Evolutionary conservation across 2,797 vertebrate species (phyloP), one percentile per base, ranked within the genome.

Genomic region (Bovichtus diacanthus): DNA sequence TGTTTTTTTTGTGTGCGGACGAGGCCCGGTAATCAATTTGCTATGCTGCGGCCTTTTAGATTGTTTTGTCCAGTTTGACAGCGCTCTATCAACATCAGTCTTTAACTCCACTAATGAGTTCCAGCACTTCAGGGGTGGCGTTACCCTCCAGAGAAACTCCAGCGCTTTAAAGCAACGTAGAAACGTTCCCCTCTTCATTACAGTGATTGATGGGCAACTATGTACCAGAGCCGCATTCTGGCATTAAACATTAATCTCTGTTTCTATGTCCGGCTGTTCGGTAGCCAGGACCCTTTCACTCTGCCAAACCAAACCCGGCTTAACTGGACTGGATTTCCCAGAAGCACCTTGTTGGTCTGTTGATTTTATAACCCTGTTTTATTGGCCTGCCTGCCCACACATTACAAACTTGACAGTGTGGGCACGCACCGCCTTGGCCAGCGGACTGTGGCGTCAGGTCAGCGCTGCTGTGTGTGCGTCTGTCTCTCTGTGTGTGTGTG

Each of bases 291-390:
- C 70, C 10, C 66, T 80, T 85, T 76, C 19, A 51, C 46, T 1
- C 73, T 82, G 86, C 88, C 89, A 90, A 88, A 83, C 85, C 67
- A 86, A 87, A 85, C 77, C 71, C 51, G 50, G 66, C 72, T 76
- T 74, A 58, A 77, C 79, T 74, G 59, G 54, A 63, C 75, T 83
- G 74, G 67, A 87, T 82, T 85, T 84, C 87, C 88, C 81, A 80
- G 87, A 82, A 84, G 79, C 71, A 77, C 83, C 67, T 76, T 78
- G 68, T 88, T 83, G 81, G 64, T 83, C 43, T 72, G 72, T 77
- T 87, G 78, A 86, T 89, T 90, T 84, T 86, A 86, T 81, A 85
- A 78, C 74, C 82, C 36, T 60, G 54, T 80, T 89, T 86, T 81
- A 77, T 61, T 56, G 69, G 76, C 66, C 60, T 27, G 51, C 81